phyloP scores from a whole-genome alignment of 2,888 invertebrate genomes.

The Pimpla rufipes region DNA sequence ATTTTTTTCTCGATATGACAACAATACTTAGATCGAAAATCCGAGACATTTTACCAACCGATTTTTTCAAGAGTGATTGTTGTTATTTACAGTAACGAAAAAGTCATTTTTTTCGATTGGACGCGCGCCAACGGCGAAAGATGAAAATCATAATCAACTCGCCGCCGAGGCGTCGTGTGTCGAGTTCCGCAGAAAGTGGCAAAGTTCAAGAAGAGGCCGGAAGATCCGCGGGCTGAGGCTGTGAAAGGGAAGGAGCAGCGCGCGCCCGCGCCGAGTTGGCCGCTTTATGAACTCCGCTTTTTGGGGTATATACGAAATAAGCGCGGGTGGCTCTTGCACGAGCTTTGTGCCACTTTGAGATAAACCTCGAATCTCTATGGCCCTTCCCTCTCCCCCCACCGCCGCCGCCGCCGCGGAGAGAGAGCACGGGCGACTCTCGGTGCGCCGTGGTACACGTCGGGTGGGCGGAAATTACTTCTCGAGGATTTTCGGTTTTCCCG shows the following conservation, averaged over 20 bases:
- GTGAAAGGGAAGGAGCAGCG: slow-evolving; percentile 3
- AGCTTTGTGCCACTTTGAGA: slow-evolving; percentile 66
- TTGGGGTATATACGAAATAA: slow-evolving; percentile 59
- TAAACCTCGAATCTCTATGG: slow-evolving; percentile 54
- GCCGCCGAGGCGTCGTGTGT: neutral
- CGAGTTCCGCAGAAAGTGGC: neutral
- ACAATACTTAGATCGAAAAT: too few relatives aligned
- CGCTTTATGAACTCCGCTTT: slow-evolving; percentile 62
- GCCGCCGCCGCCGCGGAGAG: neutral
- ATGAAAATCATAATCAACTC: slow-evolving; percentile 1
- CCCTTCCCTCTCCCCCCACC: slow-evolving; percentile 15
- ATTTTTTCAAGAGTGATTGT: too few relatives aligned
- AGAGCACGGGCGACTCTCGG: slow-evolving; percentile 24
- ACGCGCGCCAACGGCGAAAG: too few relatives aligned
- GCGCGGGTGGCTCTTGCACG: slow-evolving; percentile 28
- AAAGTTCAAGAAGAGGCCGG: slow-evolving; percentile 36
- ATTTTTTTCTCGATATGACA: too few relatives aligned
- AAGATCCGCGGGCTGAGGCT: slow-evolving; percentile 23
- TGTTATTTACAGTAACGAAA: too few relatives aligned
- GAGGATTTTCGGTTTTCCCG: slow-evolving; percentile 59
- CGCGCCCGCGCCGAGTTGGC: slow-evolving; percentile 43
- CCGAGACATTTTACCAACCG: too few relatives aligned
- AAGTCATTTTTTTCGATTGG: too few relatives aligned
- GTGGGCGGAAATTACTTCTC: slow-evolving; percentile 65
- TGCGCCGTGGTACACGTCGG: slow-evolving; percentile 17